Percentiles rank a stretch among this genome's conserved stretches.
phyloP scores from a whole-genome alignment of 2,797 vertebrate genomes.

The Tympanoctomys barrerae region DNA sequence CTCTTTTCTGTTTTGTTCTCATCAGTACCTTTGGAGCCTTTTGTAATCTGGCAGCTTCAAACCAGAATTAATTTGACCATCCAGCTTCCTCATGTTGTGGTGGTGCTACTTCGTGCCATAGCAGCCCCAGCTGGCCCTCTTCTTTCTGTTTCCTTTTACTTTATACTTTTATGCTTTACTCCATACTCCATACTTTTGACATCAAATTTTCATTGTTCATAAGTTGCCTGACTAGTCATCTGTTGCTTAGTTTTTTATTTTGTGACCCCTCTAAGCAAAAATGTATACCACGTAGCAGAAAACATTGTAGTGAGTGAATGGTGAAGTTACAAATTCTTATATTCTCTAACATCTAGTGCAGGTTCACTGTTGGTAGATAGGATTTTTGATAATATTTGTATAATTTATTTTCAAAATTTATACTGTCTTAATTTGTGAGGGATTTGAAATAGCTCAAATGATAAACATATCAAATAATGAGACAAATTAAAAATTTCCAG shows the following conservation, averaged over 20 bases:
- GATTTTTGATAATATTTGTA: neutral
- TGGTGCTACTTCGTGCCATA: neutral
- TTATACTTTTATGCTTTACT: too few relatives aligned
- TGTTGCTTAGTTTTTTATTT: neutral
- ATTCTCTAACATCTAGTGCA: neutral
- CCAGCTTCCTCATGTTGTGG: neutral
- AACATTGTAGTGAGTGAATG: neutral
- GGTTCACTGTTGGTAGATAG: neutral
- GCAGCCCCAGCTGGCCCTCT: neutral
- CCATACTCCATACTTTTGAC: neutral
- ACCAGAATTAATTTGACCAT: neutral
- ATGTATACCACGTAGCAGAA: neutral
- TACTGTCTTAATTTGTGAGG: neutral
- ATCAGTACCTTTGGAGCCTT: neutral
- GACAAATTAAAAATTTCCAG: neutral
- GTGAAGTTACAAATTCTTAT: neutral
- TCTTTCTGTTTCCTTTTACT: neutral
- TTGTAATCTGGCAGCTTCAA: neutral
- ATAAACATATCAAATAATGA: constrained; percentile 38
- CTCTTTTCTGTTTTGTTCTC: constrained; percentile 25
- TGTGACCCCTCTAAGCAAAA: neutral
- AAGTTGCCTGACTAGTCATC: neutral
- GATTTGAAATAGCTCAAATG: neutral
- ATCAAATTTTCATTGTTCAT: neutral
- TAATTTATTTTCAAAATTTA: constrained; percentile 34